Evolutionary conservation across 2,797 vertebrate species (phyloP), one percentile per base, ranked within the genome.

Genomic region (Zalophus californianus): DNA sequence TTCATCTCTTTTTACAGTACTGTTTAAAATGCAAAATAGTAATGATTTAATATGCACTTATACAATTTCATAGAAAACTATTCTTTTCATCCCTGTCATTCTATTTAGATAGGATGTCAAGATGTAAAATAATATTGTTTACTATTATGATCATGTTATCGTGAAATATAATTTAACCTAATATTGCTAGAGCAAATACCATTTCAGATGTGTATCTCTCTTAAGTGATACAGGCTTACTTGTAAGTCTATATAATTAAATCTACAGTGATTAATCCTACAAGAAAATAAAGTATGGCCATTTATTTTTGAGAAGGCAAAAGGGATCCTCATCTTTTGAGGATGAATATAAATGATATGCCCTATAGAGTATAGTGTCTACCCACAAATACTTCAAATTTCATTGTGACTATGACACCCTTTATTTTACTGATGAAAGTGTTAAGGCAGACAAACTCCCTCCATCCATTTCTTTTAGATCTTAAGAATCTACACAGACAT

Each of bases 341-440:
- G 38, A 68, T 79, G 56, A 73, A 75, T 64, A 9, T 15, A 90
- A 84, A 54, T 62, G 16, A n/a, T 66, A 32, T 68, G 8, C 38
- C 56, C 29, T 58, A 20, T 20, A 21, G 27, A 29, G 3, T n/a
- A 72, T 73, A 78, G 16, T 29, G 16, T 92, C 72, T 96, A 87
- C 29, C 56, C 60, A 87, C 32, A 83, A 83, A 50, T 56, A 86
- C 38, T 95, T 84, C 52, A 58, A 50, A 93, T 86, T 89, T 50
- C 66, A 18, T 5, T 72, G 32, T 92, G 48, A 64, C 0, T 20
- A 11, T 41, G 56, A n/a, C 54, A 80, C 6, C 64, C 25, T 92
- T 91, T 62, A 35, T 96, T 90, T 91, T 70, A 89, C 44, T 38
- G 32, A 85, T 50, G 41, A 92, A 95, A 96, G 35, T 80, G 78